phyloP scores from a whole-genome alignment of 53 echinoderm and acorn worm genomes.

The Paelopatides confundens region DNA sequence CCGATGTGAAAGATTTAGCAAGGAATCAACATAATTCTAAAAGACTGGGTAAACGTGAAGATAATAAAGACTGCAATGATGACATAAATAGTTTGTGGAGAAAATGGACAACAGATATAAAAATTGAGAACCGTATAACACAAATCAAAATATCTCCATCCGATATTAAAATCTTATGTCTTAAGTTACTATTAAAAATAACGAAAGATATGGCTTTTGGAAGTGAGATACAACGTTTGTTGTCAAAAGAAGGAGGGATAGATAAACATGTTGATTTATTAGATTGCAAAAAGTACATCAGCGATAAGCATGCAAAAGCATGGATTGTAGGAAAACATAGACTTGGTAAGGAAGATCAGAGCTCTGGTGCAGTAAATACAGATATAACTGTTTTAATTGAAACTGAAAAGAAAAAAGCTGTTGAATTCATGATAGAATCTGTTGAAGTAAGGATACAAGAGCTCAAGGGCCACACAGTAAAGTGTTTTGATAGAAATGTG shows the following conservation, averaged over 20 bases:
- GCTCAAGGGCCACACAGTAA: neutral
- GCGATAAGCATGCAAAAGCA: no score
- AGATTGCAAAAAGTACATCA: no score
- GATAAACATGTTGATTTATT: neutral
- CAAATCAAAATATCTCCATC: no score
- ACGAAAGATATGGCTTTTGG: constrained; percentile 1
- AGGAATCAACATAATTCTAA: no score
- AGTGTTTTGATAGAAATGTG: neutral
- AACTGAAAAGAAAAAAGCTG: neutral
- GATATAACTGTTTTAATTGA: neutral
- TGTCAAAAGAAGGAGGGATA: constrained; percentile 14
- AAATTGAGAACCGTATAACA: neutral
- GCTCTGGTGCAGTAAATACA: no score
- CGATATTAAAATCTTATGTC: no score
- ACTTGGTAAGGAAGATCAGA: neutral
- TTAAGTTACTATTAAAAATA: neutral
- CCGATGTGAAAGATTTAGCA: neutral
- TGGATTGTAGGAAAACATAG: no score
- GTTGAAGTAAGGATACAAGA: neutral
- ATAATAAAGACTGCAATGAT: neutral
- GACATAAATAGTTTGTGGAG: neutral
- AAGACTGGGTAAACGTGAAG: no score
- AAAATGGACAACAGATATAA: neutral
- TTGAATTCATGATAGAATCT: neutral
- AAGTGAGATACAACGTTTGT: neutral